Base-by-base conservation (phyloP, 2,113 vertebrate genomes). In the Lontra canadensis region DNA sequence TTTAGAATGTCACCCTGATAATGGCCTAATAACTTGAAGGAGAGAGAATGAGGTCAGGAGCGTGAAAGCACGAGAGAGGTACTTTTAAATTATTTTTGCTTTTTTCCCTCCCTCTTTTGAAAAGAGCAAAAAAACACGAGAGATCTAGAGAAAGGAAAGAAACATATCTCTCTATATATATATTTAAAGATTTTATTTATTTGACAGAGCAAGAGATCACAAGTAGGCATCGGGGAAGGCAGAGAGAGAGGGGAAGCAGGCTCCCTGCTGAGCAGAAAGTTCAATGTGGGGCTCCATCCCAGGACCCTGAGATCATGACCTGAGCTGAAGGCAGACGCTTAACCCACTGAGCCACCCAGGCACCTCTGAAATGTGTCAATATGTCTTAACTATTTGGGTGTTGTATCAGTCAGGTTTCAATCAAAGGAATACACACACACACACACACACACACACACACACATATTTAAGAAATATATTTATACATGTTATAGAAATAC, bases 1-100 rank as follows among this genome's bases (percentile, higher is more conserved):
- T 93, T 90, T 91, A 17, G 55, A 71, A 69, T 82, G 18, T 69
- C 34, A 96, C 59, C 36, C 71, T 91, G 44, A 85, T 83, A 93
- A 78, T 96, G 86, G 49, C 65, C 17, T 52, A 63, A 81, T 93
- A 83, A 97, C 4, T 12, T 88, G 42, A 90, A 67, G 23, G 21
- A 81, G 18, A 67, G 47, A 79, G 26, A 82, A 10, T 11, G 26
- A 26, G 25, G 59, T 25, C 25, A 26, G 31, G 61, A 63, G 29
- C 1, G 2, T 26, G 26, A 47, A 26, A 71, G 42, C 79, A 55
- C 4, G 34, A 65, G n/a, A 42, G 26, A 44, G 39, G 11, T 36
- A 13, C 67, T 85, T 96, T 65, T 47, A 90, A 92, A 26, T 95
- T 94, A 82, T 63, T 65, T 90, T 92, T 81, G 55, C 18, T 0